Evolutionary conservation across 2,888 invertebrate genomes (phyloP).

Genomic region (Tuberolachnus salignus): DNA sequence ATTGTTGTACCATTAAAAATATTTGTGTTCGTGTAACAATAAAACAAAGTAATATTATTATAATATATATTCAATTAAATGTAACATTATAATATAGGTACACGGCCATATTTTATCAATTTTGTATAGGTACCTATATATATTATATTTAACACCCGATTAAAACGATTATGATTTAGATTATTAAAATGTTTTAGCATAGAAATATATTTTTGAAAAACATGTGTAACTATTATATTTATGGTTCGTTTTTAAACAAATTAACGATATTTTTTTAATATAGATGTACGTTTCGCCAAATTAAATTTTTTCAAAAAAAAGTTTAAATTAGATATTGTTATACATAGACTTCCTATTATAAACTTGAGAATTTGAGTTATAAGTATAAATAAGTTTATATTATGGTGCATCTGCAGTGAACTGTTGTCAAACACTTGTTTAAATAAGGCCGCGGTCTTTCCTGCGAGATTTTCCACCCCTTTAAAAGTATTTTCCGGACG

Average conservation of each 20-base stretch:
- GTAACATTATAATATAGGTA: conserved; percentile 31
- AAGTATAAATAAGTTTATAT: no score
- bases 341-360: background rate
- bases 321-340: background rate
- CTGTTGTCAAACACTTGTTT: no score
- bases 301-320: background rate
- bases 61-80: conserved; percentile 22
- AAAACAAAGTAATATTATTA: conserved; percentile 49
- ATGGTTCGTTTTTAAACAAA: background rate
- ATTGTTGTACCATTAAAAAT: conserved; percentile 35
- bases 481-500: no score
- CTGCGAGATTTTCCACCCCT: no score
- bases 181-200: conserved; percentile 29
- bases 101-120: background rate
- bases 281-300: background rate
- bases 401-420: no score
- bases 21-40: conserved; percentile 24
- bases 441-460: no score
- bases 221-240: background rate
- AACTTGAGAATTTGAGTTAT: background rate
- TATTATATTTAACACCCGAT: no score
- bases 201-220: conserved; percentile 42
- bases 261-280: background rate
- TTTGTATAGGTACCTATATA: conserved; percentile 8
- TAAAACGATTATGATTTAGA: conserved; percentile 17